Percentiles rank a stretch among this genome's conserved stretches.
phyloP scores from a whole-genome alignment of 2,888 invertebrate genomes.

The Carcina quercana region DNA sequence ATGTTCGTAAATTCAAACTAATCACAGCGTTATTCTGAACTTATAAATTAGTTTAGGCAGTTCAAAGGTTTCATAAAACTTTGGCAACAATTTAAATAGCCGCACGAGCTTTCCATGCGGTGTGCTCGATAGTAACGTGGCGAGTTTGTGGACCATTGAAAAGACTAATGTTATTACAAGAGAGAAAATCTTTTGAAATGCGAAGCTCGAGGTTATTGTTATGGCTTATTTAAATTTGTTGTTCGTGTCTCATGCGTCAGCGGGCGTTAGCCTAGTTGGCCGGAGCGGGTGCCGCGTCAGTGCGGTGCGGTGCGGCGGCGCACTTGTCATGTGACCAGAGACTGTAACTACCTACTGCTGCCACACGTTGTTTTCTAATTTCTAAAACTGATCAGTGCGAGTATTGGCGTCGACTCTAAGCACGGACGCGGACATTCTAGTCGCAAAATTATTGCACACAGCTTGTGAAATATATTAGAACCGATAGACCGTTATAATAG shows the following conservation, averaged over 20 bases:
- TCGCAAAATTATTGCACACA: slow-evolving; percentile 14
- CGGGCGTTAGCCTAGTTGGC: slow-evolving; percentile 44
- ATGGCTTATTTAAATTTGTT: slow-evolving; percentile 57
- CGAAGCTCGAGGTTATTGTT: slow-evolving; percentile 44
- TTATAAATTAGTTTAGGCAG: slow-evolving; percentile 18
- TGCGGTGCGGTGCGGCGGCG: too few species aligned
- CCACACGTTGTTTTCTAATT: slow-evolving; percentile 41
- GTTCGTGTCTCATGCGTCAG: slow-evolving; percentile 46
- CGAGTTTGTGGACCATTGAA: slow-evolving; percentile 36
- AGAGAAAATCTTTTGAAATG: slow-evolving; percentile 41
- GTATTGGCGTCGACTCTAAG: slow-evolving; percentile 8
- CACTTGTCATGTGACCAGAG: slow-evolving; percentile 68
- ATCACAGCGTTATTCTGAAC: slow-evolving; percentile 12
- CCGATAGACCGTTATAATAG: too few species aligned
- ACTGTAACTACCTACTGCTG: too few species aligned
- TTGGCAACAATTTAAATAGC: slow-evolving; percentile 24
- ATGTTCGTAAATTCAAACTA: slow-evolving; percentile 9
- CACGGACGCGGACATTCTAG: slow-evolving; percentile 2
- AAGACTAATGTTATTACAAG: slow-evolving; percentile 41
- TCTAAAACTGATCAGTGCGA: slow-evolving; percentile 36
- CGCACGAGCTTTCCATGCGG: slow-evolving; percentile 20
- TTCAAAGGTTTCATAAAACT: slow-evolving; percentile 23
- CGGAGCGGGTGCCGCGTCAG: slow-evolving; percentile 18
- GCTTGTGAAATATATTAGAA: slow-evolving; percentile 12
- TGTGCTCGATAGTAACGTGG: slow-evolving; percentile 31